A percentile compares a stretch with the other conserved stretches of the same genome.
Conservation (phyloP, 2,888 invertebrate species). For the Tipula lateralis region DNA sequence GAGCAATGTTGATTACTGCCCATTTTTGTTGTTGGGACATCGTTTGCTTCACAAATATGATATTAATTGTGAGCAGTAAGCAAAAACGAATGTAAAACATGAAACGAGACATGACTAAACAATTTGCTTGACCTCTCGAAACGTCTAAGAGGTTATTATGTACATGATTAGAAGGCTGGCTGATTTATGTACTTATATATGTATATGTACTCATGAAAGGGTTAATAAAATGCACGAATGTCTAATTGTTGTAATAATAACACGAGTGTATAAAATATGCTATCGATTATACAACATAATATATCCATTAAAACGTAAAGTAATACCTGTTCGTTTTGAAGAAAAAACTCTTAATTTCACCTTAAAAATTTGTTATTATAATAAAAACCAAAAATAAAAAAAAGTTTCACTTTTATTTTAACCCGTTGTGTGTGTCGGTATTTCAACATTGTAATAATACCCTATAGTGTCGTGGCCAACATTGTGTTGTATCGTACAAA, state of each 20-base stretch:
- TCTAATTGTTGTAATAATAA: neutral
- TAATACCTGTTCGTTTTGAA: neutral
- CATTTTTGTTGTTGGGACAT: neutral
- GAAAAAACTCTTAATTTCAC: neutral
- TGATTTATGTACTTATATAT: too few relatives aligned
- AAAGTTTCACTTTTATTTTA: constrained; percentile 11
- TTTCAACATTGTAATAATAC: neutral
- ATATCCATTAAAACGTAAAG: neutral
- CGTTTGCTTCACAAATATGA: neutral
- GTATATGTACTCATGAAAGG: neutral
- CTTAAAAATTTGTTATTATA: neutral
- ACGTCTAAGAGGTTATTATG: neutral
- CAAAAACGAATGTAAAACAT: neutral
- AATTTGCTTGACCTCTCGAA: neutral
- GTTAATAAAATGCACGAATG: neutral
- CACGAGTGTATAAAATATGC: neutral
- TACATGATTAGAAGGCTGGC: neutral
- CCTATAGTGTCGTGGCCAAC: neutral
- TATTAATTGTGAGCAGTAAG: too few relatives aligned
- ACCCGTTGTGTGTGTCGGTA: neutral
- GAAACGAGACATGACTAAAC: neutral
- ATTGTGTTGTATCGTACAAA: neutral
- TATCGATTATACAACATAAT: constrained; percentile 7
- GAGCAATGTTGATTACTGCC: neutral
- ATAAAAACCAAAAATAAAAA: neutral